Evolutionary conservation across 1,140 invertebrate genomes (phyloP), one percentile per base, ranked within the genome.

Genomic region (Drosophila lini): DNA sequence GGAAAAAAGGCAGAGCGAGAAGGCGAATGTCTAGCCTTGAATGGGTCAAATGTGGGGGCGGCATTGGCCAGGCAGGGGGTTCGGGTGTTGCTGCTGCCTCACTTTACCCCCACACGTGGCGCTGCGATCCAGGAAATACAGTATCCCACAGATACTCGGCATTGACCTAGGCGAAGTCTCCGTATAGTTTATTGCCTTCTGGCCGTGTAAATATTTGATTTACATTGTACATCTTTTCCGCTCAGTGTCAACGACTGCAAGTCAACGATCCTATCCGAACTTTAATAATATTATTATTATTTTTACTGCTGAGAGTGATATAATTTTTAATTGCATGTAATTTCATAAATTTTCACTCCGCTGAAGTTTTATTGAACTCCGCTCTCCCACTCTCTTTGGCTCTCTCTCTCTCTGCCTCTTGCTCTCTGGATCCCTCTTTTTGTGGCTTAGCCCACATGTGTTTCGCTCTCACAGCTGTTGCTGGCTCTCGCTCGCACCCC

Each of bases 251-350:
- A 86, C 79, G 82, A 80, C 82, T 79, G 65, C 19, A 16, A 68
- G 82, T 85, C 82, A 88, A 80, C 82, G 83, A 68, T 78, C 75
- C 64, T 69, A 74, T 65, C 57, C 56, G 48, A 75, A 57, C 59
- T 73, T 55, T 55, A 55, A 55, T 38, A 55, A 38, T 38, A 55
- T 55, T 55, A 55, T 53, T 53, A 53, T 55, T 55, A 55, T 55
- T 48, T 59, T 78, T 62, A 67, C 55, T 63, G 81, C 52, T 63
- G 76, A 60, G 62, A 69, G 73, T 88, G 84, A 86, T 86, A 86
- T 86, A 86, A 86, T 86, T 86, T 83, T 77, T 77, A 86, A 86
- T 86, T 86, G 69, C 67, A 71, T 78, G 81, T 78, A 85, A 85
- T 85, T 85, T 85, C 69, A 86, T 85, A 78, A 85, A 85, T 81